Percentiles rank a stretch among this genome's conserved stretches.
These are phyloP conservation scores for Eulemur albifrons DNA, from an alignment of 2,797 vertebrate species.

Conservation along the genomic window DNA sequence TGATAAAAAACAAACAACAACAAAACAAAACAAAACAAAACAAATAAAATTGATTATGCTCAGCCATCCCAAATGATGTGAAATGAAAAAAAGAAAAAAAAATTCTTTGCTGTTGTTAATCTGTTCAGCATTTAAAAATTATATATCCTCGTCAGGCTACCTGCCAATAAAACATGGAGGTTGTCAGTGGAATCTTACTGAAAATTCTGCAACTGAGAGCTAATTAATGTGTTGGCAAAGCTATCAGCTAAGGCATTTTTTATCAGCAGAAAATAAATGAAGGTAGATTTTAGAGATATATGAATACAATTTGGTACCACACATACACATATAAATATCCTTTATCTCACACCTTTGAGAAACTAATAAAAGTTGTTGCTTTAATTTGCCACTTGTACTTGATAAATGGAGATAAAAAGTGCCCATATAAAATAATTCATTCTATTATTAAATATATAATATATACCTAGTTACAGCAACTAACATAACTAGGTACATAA, in stretches of 20 bases:
- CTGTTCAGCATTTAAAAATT: constrained; percentile 68
- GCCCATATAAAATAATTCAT: background rate
- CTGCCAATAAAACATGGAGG: constrained; percentile 69
- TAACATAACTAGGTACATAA: background rate
- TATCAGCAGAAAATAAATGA: constrained; percentile 79
- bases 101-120: constrained; percentile 27
- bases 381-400: constrained; percentile 69
- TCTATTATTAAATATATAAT: constrained; percentile 21
- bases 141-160: constrained; percentile 61
- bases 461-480: background rate
- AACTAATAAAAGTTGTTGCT: constrained; percentile 68
- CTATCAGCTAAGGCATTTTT: constrained; percentile 79
- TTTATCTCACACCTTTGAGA: constrained; percentile 75
- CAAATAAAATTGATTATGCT: background rate
- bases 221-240: constrained; percentile 82
- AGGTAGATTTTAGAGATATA: constrained; percentile 79
- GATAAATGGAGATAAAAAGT: constrained; percentile 73
- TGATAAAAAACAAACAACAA: background rate
- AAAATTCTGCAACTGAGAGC: constrained; percentile 78
- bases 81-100: constrained; percentile 53
- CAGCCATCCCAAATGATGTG: constrained; percentile 17
- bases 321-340: constrained; percentile 77
- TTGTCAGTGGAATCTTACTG: constrained; percentile 65
- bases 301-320: constrained; percentile 80
- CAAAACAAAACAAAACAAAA: background rate